phyloP scores from a whole-genome alignment of 2,888 invertebrate genomes.

The Perdita meconis region DNA sequence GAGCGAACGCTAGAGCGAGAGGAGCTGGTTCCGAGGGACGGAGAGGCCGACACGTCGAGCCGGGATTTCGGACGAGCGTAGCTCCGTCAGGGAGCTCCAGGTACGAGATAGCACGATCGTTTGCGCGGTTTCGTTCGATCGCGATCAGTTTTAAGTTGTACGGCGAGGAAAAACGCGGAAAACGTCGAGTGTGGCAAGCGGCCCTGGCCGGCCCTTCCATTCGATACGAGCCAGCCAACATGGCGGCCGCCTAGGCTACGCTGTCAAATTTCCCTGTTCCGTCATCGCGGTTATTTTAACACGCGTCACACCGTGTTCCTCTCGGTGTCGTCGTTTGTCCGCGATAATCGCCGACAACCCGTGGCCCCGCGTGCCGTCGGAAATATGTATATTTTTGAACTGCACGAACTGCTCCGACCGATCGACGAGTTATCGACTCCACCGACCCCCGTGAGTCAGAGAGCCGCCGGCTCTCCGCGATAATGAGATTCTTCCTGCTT shows the following conservation, averaged over 20 bases:
- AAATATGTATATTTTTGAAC: constrained; percentile 24
- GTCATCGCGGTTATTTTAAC: constrained; percentile 60
- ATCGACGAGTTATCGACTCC: constrained; percentile 24
- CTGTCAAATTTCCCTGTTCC: constrained; percentile 73
- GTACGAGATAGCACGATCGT: constrained; percentile 59
- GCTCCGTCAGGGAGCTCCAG: constrained; percentile 78
- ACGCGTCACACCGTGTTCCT: constrained; percentile 25
- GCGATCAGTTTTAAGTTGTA: constrained; percentile 10
- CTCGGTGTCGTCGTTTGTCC: constrained; percentile 17
- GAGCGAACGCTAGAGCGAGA: no score
- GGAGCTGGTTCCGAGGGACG: constrained; percentile 47
- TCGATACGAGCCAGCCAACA: constrained; percentile 71
- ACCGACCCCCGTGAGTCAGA: constrained; percentile 58
- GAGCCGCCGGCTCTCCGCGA: constrained; percentile 53
- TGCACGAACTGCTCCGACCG: not conserved
- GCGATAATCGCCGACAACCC: constrained; percentile 3
- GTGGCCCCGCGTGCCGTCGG: not conserved
- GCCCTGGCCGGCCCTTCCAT: constrained; percentile 59
- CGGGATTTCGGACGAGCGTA: constrained; percentile 62
- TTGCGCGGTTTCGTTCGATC: not conserved
- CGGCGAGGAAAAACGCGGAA: not conserved
- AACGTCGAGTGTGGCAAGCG: not conserved
- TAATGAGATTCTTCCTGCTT: constrained; percentile 68
- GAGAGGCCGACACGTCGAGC: constrained; percentile 62
- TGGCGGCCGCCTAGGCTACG: constrained; percentile 74